phyloP scores from a whole-genome alignment of 2,113 vertebrate species.

The Neomonachus schauinslandi region DNA sequence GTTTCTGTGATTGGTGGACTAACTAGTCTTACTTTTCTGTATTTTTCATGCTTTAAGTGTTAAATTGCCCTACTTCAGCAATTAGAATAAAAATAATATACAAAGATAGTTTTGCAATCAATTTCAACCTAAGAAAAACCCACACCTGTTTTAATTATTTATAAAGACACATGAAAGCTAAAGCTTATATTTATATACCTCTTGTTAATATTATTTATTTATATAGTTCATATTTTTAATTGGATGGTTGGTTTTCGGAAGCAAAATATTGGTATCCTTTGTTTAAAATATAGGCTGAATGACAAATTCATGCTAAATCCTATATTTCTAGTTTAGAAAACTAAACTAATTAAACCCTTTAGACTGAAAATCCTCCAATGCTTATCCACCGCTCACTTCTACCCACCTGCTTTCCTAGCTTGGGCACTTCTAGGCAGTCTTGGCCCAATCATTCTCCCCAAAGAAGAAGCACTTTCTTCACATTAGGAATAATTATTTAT shows the following conservation, averaged over 20 bases:
- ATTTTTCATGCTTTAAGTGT: not conserved
- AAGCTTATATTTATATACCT: not conserved
- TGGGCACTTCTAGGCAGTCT: not conserved
- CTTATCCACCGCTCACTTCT: not conserved
- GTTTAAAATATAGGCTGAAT: not conserved
- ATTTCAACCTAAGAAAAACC: not conserved
- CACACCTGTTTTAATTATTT: not conserved
- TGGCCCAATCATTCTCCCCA: not conserved
- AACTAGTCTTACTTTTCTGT: not conserved
- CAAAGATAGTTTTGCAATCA: not conserved
- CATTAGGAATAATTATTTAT: not conserved
- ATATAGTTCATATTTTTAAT: not conserved
- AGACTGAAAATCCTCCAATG: not conserved
- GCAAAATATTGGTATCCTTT: not conserved
- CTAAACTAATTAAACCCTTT: not conserved
- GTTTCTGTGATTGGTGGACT: not conserved
- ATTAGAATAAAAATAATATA: not conserved
- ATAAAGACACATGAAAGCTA: not conserved
- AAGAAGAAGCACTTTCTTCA: not conserved
- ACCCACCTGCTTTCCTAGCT: not conserved
- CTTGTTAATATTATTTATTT: conserved; percentile 26
- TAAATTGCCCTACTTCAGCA: not conserved
- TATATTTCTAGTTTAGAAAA: not conserved
- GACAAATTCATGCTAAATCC: not conserved
- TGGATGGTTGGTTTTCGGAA: not conserved